These are phyloP conservation scores for Pangasianodon hypophthalmus DNA, from an alignment of 2,113 vertebrate species.

Conservation along the genomic window DNA sequence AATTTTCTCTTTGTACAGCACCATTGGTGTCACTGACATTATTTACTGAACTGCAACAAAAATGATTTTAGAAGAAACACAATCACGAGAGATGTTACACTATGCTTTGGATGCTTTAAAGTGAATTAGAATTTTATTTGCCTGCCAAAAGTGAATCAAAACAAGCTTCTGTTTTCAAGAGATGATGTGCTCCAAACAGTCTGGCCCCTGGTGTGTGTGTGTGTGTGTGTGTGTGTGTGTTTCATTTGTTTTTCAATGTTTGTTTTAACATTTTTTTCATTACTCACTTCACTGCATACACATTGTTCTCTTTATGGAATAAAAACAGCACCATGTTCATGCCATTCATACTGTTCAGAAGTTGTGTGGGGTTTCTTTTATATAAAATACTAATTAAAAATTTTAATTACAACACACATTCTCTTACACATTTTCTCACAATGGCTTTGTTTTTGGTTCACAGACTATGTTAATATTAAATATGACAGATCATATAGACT, in stretches of 20 bases:
- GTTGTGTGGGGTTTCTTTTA: background rate
- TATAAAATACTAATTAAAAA: background rate
- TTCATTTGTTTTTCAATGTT: background rate
- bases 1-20: background rate
- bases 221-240: background rate
- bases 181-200: background rate
- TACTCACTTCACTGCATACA: conserved; percentile 16
- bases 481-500: background rate
- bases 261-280: conserved; percentile 10
- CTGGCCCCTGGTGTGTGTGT: background rate
- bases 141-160: background rate
- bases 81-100: background rate
- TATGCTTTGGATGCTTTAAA: background rate
- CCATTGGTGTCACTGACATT: conserved; percentile 3
- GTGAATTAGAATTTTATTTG: background rate
- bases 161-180: background rate
- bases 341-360: background rate
- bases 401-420: background rate
- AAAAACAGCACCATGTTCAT: conserved; percentile 14
- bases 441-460: background rate
- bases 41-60: background rate
- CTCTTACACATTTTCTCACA: background rate
- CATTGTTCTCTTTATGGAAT: background rate
- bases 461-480: background rate
- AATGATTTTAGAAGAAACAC: background rate